phyloP scores from a whole-genome alignment of 2,888 invertebrate genomes.

The Subacronicta megacephala region DNA sequence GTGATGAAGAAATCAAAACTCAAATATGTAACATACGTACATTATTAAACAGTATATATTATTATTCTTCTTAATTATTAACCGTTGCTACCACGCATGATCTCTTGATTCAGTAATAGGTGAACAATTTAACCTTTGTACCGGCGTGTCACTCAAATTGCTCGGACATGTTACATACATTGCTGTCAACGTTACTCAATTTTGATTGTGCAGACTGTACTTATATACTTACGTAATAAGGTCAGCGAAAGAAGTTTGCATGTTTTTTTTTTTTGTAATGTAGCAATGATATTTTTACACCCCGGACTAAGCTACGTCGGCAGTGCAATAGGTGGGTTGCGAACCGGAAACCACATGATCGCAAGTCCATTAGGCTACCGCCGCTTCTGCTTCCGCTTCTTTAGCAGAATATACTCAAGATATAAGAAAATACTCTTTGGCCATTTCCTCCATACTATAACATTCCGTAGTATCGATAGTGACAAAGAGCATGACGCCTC shows the following conservation, averaged over 20 bases:
- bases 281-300: too few species aligned
- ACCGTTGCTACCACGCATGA: constrained; percentile 15
- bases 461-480: constrained; percentile 6
- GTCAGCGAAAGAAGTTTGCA: constrained; percentile 10
- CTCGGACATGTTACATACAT: constrained; percentile 23
- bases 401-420: too few species aligned
- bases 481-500: constrained; percentile 27
- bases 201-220: constrained; percentile 28
- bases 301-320: too few species aligned
- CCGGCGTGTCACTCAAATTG: constrained; percentile 33
- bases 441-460: constrained; percentile 11
- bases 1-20: background rate
- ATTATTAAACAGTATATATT: too few species aligned
- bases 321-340: too few species aligned
- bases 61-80: background rate
- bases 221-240: constrained; percentile 42
- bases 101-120: constrained; percentile 16
- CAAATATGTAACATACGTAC: too few species aligned
- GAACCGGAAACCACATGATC: too few species aligned
- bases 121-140: constrained; percentile 37
- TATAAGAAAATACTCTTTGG: too few species aligned
- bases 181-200: constrained; percentile 42
- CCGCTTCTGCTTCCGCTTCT: too few species aligned
- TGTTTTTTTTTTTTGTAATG: too few species aligned
- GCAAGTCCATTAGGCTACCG: too few species aligned